Evolutionary conservation across 64 coral and sea anemone species (phyloP).

Genomic region (Montipora foliosa): DNA sequence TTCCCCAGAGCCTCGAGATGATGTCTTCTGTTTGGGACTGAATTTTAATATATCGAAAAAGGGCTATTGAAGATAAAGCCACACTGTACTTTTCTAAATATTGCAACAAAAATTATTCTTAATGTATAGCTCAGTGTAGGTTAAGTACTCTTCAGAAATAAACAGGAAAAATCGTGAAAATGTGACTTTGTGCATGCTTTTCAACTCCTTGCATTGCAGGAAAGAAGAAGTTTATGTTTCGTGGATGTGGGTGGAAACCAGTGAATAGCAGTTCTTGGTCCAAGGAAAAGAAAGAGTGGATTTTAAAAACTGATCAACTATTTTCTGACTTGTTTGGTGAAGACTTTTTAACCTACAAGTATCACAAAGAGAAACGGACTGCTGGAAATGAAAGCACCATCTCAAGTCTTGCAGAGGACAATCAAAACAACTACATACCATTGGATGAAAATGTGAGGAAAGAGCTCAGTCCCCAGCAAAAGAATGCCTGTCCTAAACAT

Average conservation of each 20-base stretch:
- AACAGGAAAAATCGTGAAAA: too few relatives aligned
- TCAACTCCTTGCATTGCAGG: not conserved
- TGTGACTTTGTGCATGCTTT: too few relatives aligned
- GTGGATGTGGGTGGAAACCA: conserved; percentile 40
- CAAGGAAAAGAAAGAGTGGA: conserved; percentile 9
- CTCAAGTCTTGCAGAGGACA: conserved; percentile 2
- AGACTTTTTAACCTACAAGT: conserved; percentile 43
- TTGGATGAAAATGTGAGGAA: not conserved
- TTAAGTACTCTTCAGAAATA: too few relatives aligned
- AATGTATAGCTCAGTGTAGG: too few relatives aligned
- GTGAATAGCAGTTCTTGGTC: not conserved
- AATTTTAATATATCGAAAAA: too few relatives aligned
- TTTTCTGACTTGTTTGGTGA: conserved; percentile 23
- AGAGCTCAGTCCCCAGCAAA: not conserved
- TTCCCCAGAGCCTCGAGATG: too few relatives aligned
- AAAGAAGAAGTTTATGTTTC: conserved; percentile 24
- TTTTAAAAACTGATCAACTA: conserved; percentile 17
- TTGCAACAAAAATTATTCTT: too few relatives aligned
- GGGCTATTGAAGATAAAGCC: too few relatives aligned
- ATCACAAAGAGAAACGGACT: conserved; percentile 31
- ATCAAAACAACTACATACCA: not conserved
- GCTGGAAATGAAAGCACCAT: conserved; percentile 5
- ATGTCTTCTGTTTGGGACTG: too few relatives aligned
- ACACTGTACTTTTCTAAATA: too few relatives aligned
- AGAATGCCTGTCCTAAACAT: not conserved